Evolutionary conservation across 1,140 invertebrate species (phyloP).

Genomic region (Sarcophaga bullata): DNA sequence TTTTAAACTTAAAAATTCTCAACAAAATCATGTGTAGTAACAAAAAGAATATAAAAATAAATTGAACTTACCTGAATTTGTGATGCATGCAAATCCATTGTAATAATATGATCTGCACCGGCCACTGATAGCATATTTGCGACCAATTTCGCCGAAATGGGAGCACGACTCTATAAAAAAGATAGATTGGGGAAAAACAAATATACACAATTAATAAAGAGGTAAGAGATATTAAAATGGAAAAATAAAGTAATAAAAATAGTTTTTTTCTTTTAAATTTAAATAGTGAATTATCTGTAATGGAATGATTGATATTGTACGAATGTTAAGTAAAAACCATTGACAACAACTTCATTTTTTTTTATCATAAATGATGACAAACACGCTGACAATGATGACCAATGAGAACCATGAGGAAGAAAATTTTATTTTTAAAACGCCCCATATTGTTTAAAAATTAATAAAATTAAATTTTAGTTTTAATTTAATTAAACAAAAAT

Average conservation of each 20-base stretch:
- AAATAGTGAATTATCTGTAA: slow-evolving; percentile 5
- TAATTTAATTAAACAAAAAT: neutral
- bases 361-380: slow-evolving; percentile 8
- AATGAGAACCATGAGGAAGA: slow-evolving; percentile 11
- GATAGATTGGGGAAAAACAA: neutral
- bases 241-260: neutral
- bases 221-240: slow-evolving; percentile 48
- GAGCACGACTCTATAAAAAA: slow-evolving; percentile 86
- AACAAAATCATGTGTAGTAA: too few species aligned
- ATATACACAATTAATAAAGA: slow-evolving; percentile 31
- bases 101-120: slow-evolving; percentile 99
- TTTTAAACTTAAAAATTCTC: too few species aligned
- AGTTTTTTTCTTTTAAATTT: neutral
- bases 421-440: neutral
- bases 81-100: slow-evolving; percentile 98
- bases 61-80: slow-evolving; percentile 84
- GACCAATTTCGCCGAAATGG: slow-evolving; percentile 97
- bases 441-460: neutral
- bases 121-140: slow-evolving; percentile 99
- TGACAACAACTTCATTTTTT: neutral
- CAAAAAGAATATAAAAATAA: too few species aligned
- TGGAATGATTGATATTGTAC: neutral
- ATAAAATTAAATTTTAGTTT: neutral
- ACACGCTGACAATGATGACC: slow-evolving; percentile 19
- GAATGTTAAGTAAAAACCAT: slow-evolving; percentile 10